phyloP scores from a whole-genome alignment of 1,140 invertebrate genomes.

The Drosophila mojavensis region DNA sequence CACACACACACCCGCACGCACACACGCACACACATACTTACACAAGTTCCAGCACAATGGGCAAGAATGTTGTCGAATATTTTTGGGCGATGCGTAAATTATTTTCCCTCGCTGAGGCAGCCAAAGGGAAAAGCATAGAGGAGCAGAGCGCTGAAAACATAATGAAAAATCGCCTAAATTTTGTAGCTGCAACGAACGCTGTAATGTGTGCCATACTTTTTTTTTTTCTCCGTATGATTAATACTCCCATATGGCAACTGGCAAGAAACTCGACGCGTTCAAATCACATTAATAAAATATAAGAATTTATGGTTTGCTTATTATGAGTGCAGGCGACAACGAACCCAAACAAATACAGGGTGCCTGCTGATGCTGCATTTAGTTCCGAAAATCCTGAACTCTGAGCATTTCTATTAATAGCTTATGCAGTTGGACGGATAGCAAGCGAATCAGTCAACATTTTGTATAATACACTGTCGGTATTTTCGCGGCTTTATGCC shows the following conservation, averaged over 20 bases:
- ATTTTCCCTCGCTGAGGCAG: conserved; percentile 41
- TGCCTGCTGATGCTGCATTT: conserved; percentile 11
- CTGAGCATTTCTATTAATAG: background rate
- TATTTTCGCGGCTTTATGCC: background rate
- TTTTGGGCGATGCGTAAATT: conserved; percentile 71
- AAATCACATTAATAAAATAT: conserved; percentile 79
- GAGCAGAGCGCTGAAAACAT: conserved; percentile 31
- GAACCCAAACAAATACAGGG: conserved; percentile 40
- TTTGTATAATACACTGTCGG: background rate
- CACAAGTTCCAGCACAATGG: conserved; percentile 1
- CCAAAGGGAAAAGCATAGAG: background rate
- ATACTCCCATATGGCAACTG: conserved; percentile 76
- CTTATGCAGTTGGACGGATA: background rate
- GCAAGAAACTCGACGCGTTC: conserved; percentile 65
- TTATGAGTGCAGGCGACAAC: conserved; percentile 52
- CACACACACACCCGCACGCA: conserved; percentile 12
- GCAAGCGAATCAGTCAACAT: background rate
- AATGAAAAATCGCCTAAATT: conserved; percentile 79
- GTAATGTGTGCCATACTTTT: conserved; percentile 54
- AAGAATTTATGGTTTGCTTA: conserved; percentile 78
- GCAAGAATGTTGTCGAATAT: conserved; percentile 51
- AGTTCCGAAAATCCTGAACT: background rate
- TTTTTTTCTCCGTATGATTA: conserved; percentile 63
- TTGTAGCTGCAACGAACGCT: conserved; percentile 51
- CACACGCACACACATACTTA: conserved; percentile 6